Percentiles rank a stretch among this genome's conserved stretches.
These are phyloP conservation scores for Caprella mutica DNA, from an alignment of 2,888 invertebrate species.

Conservation along the genomic window DNA sequence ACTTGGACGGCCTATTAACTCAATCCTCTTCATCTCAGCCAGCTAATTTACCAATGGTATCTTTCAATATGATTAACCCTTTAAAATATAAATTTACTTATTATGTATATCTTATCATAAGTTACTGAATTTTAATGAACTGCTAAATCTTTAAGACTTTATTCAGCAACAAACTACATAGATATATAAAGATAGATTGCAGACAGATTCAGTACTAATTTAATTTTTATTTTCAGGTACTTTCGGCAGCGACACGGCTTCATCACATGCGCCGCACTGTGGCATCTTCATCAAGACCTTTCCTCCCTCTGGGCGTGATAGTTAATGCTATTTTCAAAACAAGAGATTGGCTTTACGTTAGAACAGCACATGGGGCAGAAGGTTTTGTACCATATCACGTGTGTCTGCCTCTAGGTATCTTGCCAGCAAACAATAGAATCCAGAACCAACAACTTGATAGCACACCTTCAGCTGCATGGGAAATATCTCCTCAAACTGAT, in stretches of 20 bases:
- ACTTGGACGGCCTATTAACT: slow-evolving; percentile 64
- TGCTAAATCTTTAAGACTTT: no score
- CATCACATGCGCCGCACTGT: slow-evolving; percentile 37
- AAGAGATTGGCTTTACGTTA: slow-evolving; percentile 70
- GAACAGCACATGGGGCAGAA: slow-evolving; percentile 72
- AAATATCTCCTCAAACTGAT: slow-evolving; percentile 15
- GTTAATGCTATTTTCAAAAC: slow-evolving; percentile 78
- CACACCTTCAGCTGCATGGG: slow-evolving; percentile 45
- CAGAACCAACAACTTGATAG: no score
- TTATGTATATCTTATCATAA: no score
- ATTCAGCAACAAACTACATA: no score
- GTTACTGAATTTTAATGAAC: no score
- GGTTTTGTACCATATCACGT: slow-evolving; percentile 67
- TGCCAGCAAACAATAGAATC: slow-evolving; percentile 42
- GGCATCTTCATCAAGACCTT: slow-evolving; percentile 50
- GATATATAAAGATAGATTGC: no score
- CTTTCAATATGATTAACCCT: no score
- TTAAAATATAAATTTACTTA: no score
- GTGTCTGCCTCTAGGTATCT: slow-evolving; percentile 63
- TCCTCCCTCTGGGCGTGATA: slow-evolving; percentile 64
- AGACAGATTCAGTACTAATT: no score
- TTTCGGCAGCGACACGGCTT: slow-evolving; percentile 50
- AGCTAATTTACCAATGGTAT: slow-evolving; percentile 75
- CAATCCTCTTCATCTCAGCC: slow-evolving; percentile 66
- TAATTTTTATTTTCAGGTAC: no score